Evolutionary conservation across 2,888 invertebrate genomes (phyloP), one percentile per base, ranked within the genome.

Genomic region (Campoplex capitator): DNA sequence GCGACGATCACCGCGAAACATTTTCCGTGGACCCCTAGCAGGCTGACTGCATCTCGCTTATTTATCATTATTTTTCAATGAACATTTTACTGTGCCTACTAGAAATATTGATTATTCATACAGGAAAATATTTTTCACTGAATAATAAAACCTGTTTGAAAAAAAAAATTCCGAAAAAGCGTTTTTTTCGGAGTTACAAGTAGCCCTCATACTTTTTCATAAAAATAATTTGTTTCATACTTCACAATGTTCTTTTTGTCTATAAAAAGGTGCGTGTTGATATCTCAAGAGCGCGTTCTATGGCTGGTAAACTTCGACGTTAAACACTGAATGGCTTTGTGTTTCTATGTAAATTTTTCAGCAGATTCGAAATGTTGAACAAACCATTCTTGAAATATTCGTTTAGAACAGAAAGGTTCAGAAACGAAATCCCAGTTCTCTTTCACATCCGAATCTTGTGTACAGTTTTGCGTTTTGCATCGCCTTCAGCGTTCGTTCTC

Each of bases 401-500:
- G 35, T 35, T 71, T 23, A 11, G 35, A 13, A n/a, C n/a, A 56
- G 23, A 42, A 23, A 38, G 35, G n/a, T 42, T 23, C 35, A 23
- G 23, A 56, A n/a, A 48, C 35, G n/a, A 62, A 75, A 75, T 62
- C 18, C 38, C 16, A 48, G 35, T 48, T 74, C 11, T 56, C 38
- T 9, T 74, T 38, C 23, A 56, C 38, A 38, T 74, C 35, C 38
- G 74, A 74, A 74, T 11, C 38, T 23, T 56, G 38, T 42, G 56
- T 38, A 48, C 45, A 28, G 18, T 62, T 77, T 45, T 35, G 23
- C 35, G 58, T 71, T 35, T 71, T 80, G n/a, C 71, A 62, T 71
- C 58, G 79, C 79, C 62, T 56, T 18, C n/a, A 28, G 79, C 58
- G 71, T 45, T 80, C 18, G 32, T 35, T 32, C 35, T 42, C 71